Conservation (phyloP, 2,888 invertebrate species). For the Pollenia labialis region DNA sequence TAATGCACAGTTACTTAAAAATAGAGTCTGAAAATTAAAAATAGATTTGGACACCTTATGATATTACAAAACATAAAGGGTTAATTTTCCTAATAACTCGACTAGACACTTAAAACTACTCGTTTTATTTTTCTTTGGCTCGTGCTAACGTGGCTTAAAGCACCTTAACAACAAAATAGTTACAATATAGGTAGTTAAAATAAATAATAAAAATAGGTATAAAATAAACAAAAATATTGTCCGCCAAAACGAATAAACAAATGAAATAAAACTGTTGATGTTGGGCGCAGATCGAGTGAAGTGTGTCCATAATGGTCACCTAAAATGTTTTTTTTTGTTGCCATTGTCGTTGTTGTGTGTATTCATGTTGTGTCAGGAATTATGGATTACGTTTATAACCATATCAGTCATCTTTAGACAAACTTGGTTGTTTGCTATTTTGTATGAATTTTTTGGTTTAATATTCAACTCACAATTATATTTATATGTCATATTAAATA, state of each 20-base stretch:
- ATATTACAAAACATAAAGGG: slow-evolving; percentile 6
- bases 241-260: slow-evolving; percentile 49
- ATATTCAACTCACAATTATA: slow-evolving; percentile 68
- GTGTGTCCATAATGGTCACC: slow-evolving; percentile 64
- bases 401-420: slow-evolving; percentile 68
- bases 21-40: too few relatives aligned
- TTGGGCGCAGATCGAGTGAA: slow-evolving; percentile 46
- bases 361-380: slow-evolving; percentile 72
- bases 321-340: slow-evolving; percentile 40
- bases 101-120: slow-evolving; percentile 24
- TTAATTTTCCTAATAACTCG: slow-evolving; percentile 33
- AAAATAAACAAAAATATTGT: slow-evolving; percentile 48
- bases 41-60: neutral
- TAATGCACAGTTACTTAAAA: too few relatives aligned
- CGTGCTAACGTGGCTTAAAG: slow-evolving; percentile 66
- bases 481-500: slow-evolving; percentile 61
- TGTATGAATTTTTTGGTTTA: slow-evolving; percentile 37
- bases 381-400: slow-evolving; percentile 71
- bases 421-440: slow-evolving; percentile 59
- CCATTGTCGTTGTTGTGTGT: slow-evolving; percentile 37
- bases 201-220: slow-evolving; percentile 22
- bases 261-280: slow-evolving; percentile 33
- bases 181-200: neutral
- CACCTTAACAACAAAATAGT: slow-evolving; percentile 38
- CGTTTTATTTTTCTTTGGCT: slow-evolving; percentile 54